Evolutionary conservation across 2,797 vertebrate genomes (phyloP), one percentile per base, ranked within the genome.

Genomic region (Hipposideros larvatus): DNA sequence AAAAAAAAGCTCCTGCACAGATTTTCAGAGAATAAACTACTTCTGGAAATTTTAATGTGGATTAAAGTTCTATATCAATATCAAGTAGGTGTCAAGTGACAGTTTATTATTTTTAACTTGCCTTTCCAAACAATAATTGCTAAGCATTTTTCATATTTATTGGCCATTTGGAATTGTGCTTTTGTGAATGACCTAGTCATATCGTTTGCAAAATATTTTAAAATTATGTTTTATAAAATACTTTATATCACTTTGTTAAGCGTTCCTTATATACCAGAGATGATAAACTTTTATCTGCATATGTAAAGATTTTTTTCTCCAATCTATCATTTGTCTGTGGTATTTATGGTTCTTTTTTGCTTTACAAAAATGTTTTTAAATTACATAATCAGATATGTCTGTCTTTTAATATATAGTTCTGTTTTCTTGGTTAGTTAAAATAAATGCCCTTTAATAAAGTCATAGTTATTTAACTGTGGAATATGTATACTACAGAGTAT

Each of bases 1-100:
- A 84, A 82, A 68, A 59, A 83, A 95, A 77, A 82, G 84, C 77
- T 77, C 61, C 48, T 88, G 22, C n/a, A 85, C 18, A 41, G n/a
- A 63, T 93, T 91, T 96, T 91, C 63, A 87, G 19, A 51, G 14
- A 88, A 77, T 51, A 89, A 96, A 74, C 28, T 63, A 59, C 46
- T 92, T 92, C 63, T 80, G 26, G 24, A 90, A 83, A 71, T 66
- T 92, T 66, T 91, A 65, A 79, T 84, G 63, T 78, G 19, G 16
- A 87, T 73, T 68, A n/a, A 87, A 55, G 26, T 61, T 94, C 85
- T 95, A 57, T 85, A 71, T 80, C 91, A 92, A 94, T 59, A 87
- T 74, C 86, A 90, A 79, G 22, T 74, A 78, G 48, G 26, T 83
- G 53, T 91, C 46, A 85, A 86, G 48, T 59, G 31, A 88, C 43